phyloP scores from a whole-genome alignment of 2,888 invertebrate species.

The Sicus ferrugineus region DNA sequence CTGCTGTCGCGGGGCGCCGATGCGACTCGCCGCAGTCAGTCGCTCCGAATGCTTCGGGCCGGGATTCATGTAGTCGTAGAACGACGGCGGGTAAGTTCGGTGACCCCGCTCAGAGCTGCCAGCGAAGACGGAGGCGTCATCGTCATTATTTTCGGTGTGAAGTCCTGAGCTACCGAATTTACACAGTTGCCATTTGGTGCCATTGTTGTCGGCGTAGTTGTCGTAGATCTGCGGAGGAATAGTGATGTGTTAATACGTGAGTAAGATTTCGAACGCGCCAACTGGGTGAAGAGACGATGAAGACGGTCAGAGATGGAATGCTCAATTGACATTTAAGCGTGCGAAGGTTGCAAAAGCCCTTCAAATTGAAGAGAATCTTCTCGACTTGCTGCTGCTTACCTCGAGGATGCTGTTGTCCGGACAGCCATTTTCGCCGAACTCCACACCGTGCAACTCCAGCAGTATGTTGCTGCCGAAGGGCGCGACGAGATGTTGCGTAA shows the following conservation, averaged over 20 bases:
- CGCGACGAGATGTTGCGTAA: constrained; percentile 68
- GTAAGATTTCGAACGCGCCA: not conserved
- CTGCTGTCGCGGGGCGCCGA: constrained; percentile 44
- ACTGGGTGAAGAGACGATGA: no score
- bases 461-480: constrained; percentile 68
- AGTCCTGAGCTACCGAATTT: constrained; percentile 52
- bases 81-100: constrained; percentile 32
- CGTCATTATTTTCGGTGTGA: constrained; percentile 33
- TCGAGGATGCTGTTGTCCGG: constrained; percentile 67
- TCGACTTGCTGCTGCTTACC: constrained; percentile 57
- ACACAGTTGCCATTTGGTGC: constrained; percentile 75
- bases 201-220: constrained; percentile 76
- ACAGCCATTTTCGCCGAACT: constrained; percentile 65
- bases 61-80: constrained; percentile 28
- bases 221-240: constrained; percentile 69
- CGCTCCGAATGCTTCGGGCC: constrained; percentile 48
- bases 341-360: no score
- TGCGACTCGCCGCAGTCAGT: constrained; percentile 56
- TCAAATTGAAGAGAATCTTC: no score
- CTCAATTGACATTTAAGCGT: not conserved
- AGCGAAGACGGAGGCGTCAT: constrained; percentile 26
- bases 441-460: constrained; percentile 66
- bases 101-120: constrained; percentile 29
- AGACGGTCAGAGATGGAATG: no score
- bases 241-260: no score